phyloP scores from a whole-genome alignment of 2,113 vertebrate species.

The Larimichthys polyactis region DNA sequence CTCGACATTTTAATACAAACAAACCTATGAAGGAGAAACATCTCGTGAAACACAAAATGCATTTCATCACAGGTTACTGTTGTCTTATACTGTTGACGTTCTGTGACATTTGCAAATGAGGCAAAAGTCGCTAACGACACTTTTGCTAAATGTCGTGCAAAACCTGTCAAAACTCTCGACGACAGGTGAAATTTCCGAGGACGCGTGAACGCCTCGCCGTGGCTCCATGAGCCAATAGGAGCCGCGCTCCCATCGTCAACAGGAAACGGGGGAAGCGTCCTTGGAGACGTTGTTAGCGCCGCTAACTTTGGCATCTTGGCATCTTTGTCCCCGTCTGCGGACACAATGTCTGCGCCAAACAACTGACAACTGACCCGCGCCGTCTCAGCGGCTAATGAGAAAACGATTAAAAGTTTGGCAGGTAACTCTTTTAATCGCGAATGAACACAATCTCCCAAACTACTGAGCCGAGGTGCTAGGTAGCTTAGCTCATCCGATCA shows the following conservation, averaged over 20 bases:
- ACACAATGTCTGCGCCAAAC: not conserved
- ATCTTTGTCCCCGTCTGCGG: not conserved
- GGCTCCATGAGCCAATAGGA: conserved; percentile 50
- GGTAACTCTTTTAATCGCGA: conserved; percentile 28
- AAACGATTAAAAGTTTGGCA: conserved; percentile 13
- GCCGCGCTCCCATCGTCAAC: conserved; percentile 50
- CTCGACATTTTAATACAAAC: not conserved
- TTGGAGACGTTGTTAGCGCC: conserved; percentile 60
- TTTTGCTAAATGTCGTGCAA: not conserved
- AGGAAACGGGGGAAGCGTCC: conserved; percentile 72
- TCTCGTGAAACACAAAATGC: not conserved
- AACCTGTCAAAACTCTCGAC: not conserved
- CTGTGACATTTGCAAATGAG: not conserved
- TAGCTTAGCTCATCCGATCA: not conserved
- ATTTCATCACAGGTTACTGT: not conserved
- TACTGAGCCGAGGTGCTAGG: conserved; percentile 36
- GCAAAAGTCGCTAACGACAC: not conserved
- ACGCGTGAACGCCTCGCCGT: conserved; percentile 4
- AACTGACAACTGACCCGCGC: not conserved
- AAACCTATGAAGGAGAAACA: not conserved
- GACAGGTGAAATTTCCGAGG: not conserved
- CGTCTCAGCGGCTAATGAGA: conserved; percentile 8
- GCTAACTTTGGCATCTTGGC: not conserved
- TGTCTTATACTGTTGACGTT: no score
- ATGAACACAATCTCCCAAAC: not conserved